Base-by-base conservation (phyloP, 2,888 invertebrate species). In the Congeria kusceri region DNA sequence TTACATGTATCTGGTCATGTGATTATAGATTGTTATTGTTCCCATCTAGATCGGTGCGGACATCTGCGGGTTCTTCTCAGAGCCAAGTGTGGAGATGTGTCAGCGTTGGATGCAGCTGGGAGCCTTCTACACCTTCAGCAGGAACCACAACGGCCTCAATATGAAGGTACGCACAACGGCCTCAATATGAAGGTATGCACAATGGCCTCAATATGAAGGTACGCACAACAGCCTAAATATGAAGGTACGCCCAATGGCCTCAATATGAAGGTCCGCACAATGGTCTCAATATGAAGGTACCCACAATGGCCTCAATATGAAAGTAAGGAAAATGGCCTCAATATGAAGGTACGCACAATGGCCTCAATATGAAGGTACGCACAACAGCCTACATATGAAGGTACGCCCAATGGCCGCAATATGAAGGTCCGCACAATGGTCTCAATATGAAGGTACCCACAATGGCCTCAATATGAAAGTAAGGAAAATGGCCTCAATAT, bases 41-140 rank as follows among this genome's bases (percentile, higher is more conserved):
- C 28, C 27, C 32, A 47, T 56, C 15, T 76, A 92, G 91, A 86
- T 91, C 72, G 92, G 92, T 32, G 90, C 92, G 9, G 92, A 92
- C 75, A 92, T 92, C 23, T 92, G 92, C 83, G 92, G 92, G 7
- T 92, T 91, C 71, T 90, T 88, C 66, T 83, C 86, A 0, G 83
- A 91, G 68, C 74, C 91, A 0, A 86, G 86, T 1, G 74, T 69
- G 15, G 90, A 91, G 67, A 76, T 92, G 68, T 92, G 92, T 73
- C 83, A 87, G 58, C 75, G 93, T 44, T 93, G 92, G 92, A 91
- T 90, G 90, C 91, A 92, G 73, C 86, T 92, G 25, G 92, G 92
- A 0, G 91, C 92, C 5, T 92, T 92, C 74, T 92, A 92, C 67
- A 88, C 92, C 39, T 25, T 53, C 25, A 53, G 53, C 9, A 53